Conservation (phyloP, 2,888 invertebrate species). For the Dendrolimus houi region DNA sequence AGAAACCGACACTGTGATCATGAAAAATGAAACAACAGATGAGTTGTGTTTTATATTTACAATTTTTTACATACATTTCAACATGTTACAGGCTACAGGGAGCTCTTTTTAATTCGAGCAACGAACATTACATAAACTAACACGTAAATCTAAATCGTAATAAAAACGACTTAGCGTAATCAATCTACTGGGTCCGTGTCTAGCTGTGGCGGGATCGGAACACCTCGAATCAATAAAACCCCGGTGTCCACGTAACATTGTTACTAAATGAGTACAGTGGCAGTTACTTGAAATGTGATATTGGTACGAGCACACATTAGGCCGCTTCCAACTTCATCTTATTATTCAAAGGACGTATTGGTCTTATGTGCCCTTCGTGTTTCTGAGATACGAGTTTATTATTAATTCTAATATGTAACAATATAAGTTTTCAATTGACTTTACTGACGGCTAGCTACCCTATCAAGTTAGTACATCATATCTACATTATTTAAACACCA, state of each 20-base stretch:
- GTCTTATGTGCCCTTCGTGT: slow-evolving; percentile 49
- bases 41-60: slow-evolving; percentile 70
- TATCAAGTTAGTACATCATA: slow-evolving; percentile 40
- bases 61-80: slow-evolving; percentile 74
- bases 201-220: slow-evolving; percentile 46
- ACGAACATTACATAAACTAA: slow-evolving; percentile 76
- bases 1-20: slow-evolving; percentile 33
- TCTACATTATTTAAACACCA: slow-evolving; percentile 53
- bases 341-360: slow-evolving; percentile 65
- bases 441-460: slow-evolving; percentile 52
- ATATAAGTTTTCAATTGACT: slow-evolving; percentile 54
- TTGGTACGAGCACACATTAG: slow-evolving; percentile 58
- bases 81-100: slow-evolving; percentile 74
- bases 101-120: slow-evolving; percentile 77
- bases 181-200: slow-evolving; percentile 59
- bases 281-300: slow-evolving; percentile 55
- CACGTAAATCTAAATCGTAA: slow-evolving; percentile 74
- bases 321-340: slow-evolving; percentile 58
- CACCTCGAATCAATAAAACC: slow-evolving; percentile 72
- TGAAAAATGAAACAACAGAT: slow-evolving; percentile 61
- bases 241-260: slow-evolving; percentile 44
- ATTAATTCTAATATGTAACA: slow-evolving; percentile 27
- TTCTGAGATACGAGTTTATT: slow-evolving; percentile 22
- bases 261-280: slow-evolving; percentile 51
- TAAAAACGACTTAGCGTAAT: slow-evolving; percentile 68